Percentiles rank a stretch among this genome's conserved stretches.
Conservation (phyloP, 2,113 vertebrate species). For the Puffinus mauretanicus region DNA sequence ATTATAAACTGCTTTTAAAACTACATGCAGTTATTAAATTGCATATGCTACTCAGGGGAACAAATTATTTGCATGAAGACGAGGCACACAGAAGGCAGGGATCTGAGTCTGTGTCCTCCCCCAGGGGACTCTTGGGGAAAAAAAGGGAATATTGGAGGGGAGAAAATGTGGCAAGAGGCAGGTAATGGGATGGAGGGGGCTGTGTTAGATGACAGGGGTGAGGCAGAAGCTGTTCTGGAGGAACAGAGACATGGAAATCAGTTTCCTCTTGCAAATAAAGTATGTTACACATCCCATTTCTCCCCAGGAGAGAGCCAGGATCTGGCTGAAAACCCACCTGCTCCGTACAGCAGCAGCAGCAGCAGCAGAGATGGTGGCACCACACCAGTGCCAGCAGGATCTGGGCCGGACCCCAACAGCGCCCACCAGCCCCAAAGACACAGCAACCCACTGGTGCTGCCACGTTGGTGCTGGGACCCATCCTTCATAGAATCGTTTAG, state of each 20-base stretch:
- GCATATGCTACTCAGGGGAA: not conserved
- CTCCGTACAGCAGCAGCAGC: no score
- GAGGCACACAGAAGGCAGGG: not conserved
- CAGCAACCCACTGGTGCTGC: no score
- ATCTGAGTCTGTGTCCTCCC: not conserved
- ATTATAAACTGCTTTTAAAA: not conserved
- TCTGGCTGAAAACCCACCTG: no score
- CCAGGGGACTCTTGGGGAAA: not conserved
- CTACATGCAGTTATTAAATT: not conserved
- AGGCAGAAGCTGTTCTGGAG: not conserved
- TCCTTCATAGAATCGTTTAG: no score
- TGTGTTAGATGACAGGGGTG: not conserved
- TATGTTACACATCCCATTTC: not conserved
- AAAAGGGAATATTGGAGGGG: not conserved
- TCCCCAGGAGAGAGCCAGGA: no score
- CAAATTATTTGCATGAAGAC: accelerated
- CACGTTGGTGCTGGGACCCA: no score
- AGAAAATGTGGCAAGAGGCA: not conserved
- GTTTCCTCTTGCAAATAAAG: not conserved
- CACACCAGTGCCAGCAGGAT: no score
- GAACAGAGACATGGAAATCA: not conserved
- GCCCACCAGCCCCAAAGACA: no score
- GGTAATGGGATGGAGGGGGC: not conserved
- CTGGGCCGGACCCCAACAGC: no score
- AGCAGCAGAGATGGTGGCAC: no score